Base-by-base conservation (phyloP, 53 echinoderm and acorn worm species). In the Crossaster papposus region DNA sequence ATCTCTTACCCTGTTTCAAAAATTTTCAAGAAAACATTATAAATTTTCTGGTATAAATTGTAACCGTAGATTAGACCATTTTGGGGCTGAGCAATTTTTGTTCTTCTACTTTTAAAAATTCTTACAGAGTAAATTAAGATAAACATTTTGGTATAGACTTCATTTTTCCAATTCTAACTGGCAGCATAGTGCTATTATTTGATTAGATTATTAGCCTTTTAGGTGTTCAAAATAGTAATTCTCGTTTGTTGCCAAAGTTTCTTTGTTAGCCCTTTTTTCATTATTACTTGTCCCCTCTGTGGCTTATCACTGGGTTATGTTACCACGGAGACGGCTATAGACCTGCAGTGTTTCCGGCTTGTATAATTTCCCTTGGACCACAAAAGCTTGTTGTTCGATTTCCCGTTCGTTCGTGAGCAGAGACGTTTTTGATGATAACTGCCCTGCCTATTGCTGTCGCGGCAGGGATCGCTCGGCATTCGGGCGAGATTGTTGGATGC, bases 391-490 rank as follows among this genome's bases (percentile, higher is more conserved):
- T 80, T n/a, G 80, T 80, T 58, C 54, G 58, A 80, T 80, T 80
- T 80, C 80, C 80, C 33, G 58, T 33, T 24, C 15, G 44, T 54
- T 24, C 15, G 44, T 54, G 80, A 80, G 29, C 37, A 31, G 54
- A 15, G 54, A 78, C 36, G 24, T 50, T 68, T 78, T 78, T 44
- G 37, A 78, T 78, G 78, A 50, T 78, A 50, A 80, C 80, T 17
- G 22, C 54, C 54, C 17, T 17, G 51, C n/a, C 51, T 23, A 3
- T 14, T 44, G n/a, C 51, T 14, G 23, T 51, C 1, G 30, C 51
- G 11, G 74, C 35, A 13, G 35, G 28, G 28, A 50, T 24, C 78
- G 78, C 78, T 51, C 51, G n/a, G 51, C 51, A 26, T 20, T 51
- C 44, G 51, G 78, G 51, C 50, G n/a, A n/a, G 68, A 14, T 44